Conservation (phyloP, 92 coral and sea anemone genomes). For the Epizoanthus ramosus region DNA sequence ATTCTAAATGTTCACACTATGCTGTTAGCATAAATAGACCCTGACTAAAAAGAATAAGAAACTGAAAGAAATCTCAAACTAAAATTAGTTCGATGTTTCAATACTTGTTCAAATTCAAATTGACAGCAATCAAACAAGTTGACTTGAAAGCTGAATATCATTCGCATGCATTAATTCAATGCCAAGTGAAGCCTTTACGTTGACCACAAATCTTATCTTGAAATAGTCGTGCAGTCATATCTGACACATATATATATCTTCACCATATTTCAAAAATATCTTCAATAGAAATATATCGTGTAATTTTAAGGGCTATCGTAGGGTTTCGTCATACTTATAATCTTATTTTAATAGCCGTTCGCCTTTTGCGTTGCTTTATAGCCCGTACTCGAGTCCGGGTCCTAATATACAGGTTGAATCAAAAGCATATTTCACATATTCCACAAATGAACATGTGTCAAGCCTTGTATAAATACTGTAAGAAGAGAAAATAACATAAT, state of each 20-base stretch:
- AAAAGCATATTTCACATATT: constrained; percentile 18
- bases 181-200: not conserved
- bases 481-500: constrained; percentile 39
- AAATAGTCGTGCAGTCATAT: too few relatives aligned
- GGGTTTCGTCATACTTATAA: too few relatives aligned
- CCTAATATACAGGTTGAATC: not conserved
- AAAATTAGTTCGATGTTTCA: not conserved
- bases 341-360: not conserved
- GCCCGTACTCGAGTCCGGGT: too few relatives aligned
- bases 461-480: constrained; percentile 34
- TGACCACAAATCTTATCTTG: too few relatives aligned
- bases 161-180: not conserved
- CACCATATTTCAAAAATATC: too few relatives aligned
- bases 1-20: not conserved
- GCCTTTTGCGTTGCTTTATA: not conserved
- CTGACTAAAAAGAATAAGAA: not conserved
- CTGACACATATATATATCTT: too few relatives aligned
- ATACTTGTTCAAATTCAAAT: not conserved
- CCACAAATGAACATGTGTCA: constrained; percentile 36
- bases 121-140: not conserved
- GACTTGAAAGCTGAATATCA: too few relatives aligned
- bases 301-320: too few relatives aligned
- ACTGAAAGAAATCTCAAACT: too few relatives aligned
- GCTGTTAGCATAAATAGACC: not conserved
- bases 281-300: too few relatives aligned